phyloP scores from a whole-genome alignment of 2,888 invertebrate species.

The Autographa pulchrina region DNA sequence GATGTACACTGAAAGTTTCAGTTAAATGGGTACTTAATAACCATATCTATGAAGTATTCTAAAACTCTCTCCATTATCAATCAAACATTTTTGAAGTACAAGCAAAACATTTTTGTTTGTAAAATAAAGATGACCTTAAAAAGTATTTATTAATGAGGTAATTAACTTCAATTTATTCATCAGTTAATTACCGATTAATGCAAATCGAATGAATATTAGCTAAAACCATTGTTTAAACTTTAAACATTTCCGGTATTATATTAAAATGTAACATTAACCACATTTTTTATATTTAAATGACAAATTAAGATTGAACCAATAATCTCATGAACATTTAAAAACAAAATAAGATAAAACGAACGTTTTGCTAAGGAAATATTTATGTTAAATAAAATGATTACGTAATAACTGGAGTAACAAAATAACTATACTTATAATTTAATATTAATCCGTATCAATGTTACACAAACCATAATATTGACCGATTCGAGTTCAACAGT shows the following conservation, averaged over 20 bases:
- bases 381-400: neutral
- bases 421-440: neutral
- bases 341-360: neutral
- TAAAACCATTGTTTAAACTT: neutral
- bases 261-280: too few species aligned
- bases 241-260: too few species aligned
- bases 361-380: neutral
- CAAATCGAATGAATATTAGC: neutral
- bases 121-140: neutral
- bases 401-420: neutral
- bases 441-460: neutral
- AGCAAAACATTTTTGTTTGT: neutral
- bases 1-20: neutral
- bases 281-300: too few species aligned
- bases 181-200: neutral
- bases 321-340: neutral
- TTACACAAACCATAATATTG: neutral
- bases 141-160: neutral
- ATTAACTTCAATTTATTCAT: neutral
- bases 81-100: neutral
- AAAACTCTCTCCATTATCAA: neutral
- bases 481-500: neutral
- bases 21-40: neutral
- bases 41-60: neutral
- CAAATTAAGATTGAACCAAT: too few species aligned